Percentiles rank a stretch among this genome's conserved stretches.
phyloP scores from a whole-genome alignment of 2,113 vertebrate genomes.

The Gallinago jamesoni region DNA sequence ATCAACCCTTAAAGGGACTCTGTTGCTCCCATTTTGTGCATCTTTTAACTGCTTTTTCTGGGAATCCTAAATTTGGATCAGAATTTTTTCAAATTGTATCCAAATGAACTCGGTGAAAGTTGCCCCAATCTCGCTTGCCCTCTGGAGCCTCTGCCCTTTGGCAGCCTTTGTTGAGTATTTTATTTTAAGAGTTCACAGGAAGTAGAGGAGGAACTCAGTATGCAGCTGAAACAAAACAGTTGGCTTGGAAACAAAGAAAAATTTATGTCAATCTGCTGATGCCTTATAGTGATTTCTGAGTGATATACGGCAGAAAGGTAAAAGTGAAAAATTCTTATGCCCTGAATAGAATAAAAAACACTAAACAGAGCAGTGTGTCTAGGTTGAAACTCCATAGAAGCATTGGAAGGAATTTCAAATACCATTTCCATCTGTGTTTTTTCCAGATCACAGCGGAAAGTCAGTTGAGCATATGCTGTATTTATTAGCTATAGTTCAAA shows the following conservation, averaged over 20 bases:
- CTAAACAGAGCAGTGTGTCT: neutral
- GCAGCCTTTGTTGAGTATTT: neutral
- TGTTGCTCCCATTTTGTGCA: neutral
- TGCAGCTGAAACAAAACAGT: neutral
- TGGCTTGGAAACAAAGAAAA: neutral
- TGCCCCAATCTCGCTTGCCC: neutral
- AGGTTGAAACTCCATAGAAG: neutral
- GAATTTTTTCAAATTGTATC: neutral
- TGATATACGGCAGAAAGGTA: neutral
- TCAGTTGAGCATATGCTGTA: neutral
- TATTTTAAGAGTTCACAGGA: neutral
- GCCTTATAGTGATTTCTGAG: neutral
- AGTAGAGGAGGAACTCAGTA: neutral
- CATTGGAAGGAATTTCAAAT: neutral
- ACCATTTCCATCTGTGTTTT: neutral
- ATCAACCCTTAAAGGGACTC: neutral
- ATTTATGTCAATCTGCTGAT: neutral
- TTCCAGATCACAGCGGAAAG: neutral
- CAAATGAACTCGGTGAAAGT: neutral
- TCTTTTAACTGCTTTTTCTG: neutral
- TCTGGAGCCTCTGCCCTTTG: neutral
- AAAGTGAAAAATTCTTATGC: neutral
- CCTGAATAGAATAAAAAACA: neutral
- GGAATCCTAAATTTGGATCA: neutral
- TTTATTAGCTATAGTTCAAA: neutral